Evolutionary conservation across 2,113 vertebrate species (phyloP).

Genomic region (Lates calcarifer): DNA sequence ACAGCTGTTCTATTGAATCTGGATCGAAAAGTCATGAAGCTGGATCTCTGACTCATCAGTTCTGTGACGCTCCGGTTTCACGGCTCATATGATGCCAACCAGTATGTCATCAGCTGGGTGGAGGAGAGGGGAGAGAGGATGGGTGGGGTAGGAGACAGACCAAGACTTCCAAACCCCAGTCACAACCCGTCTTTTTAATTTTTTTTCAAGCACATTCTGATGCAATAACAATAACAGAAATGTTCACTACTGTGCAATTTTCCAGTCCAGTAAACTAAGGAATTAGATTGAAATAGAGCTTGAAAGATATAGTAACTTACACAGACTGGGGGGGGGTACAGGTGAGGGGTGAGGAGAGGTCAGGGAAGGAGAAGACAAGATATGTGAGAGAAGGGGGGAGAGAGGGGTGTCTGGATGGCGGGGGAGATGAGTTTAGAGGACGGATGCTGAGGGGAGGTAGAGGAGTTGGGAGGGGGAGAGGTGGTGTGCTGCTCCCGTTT

Average conservation of each 20-base stretch:
- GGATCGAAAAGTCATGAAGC: conserved; percentile 80
- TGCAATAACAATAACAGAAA: conserved; percentile 61
- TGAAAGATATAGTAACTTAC: conserved; percentile 11
- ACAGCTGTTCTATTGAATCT: conserved; percentile 82
- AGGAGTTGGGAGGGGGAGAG: conserved; percentile 48
- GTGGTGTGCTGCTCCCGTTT: conserved; percentile 59
- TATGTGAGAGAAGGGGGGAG: conserved; percentile 8
- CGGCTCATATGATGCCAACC: conserved; percentile 69
- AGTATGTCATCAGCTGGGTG: conserved; percentile 68
- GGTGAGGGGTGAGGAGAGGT: conserved; percentile 29
- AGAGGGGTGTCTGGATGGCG: conserved; percentile 23
- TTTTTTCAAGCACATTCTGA: conserved; percentile 40
- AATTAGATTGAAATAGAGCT: conserved; percentile 49
- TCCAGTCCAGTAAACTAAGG: conserved; percentile 32
- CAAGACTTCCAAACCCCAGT: conserved; percentile 25
- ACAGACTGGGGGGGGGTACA: not conserved
- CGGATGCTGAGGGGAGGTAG: conserved; percentile 60
- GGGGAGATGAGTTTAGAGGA: conserved; percentile 67
- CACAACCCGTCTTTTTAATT: conserved; percentile 3
- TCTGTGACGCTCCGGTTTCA: conserved; percentile 75
- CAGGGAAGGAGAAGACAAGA: not conserved
- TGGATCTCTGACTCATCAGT: conserved; percentile 84
- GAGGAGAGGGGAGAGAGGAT: conserved; percentile 13
- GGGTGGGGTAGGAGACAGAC: conserved; percentile 18
- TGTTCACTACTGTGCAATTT: conserved; percentile 37